Evolutionary conservation across 2,797 vertebrate species (phyloP).

Genomic region (Hydrocynus forskahlii): DNA sequence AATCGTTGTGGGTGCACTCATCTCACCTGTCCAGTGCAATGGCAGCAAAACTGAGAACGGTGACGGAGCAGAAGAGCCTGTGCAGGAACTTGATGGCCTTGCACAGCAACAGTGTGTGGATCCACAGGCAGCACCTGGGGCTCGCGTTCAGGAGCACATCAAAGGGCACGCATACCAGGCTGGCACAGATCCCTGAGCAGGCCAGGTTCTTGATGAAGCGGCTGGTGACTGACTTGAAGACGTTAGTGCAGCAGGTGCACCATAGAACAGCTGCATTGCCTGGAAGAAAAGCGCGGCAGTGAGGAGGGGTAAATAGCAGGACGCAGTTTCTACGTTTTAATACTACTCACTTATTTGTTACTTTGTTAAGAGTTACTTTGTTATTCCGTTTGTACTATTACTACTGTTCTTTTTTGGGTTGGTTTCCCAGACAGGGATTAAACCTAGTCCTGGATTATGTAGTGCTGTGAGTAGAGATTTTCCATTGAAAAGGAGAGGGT

Average conservation of each 20-base stretch:
- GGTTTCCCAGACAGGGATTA: too few relatives aligned
- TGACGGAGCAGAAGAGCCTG: slow-evolving; percentile 96
- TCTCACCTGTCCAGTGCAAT: slow-evolving; percentile 96
- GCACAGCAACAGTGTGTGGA: slow-evolving; percentile 89
- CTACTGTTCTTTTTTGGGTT: too few relatives aligned
- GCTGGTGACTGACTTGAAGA: slow-evolving; percentile 95
- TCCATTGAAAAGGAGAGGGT: too few relatives aligned
- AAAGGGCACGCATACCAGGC: slow-evolving; percentile 93
- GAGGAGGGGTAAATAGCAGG: not conserved
- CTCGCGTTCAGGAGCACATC: slow-evolving; percentile 90
- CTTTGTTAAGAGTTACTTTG: too few relatives aligned
- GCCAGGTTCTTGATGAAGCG: slow-evolving; percentile 96
- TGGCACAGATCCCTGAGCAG: slow-evolving; percentile 92
- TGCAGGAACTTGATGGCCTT: slow-evolving; percentile 94
- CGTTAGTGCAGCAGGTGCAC: slow-evolving; percentile 92
- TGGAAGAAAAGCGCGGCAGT: slow-evolving; percentile 60
- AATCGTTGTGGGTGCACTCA: not conserved
- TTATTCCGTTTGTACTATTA: too few relatives aligned
- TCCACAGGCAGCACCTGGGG: slow-evolving; percentile 95
- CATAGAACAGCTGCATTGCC: slow-evolving; percentile 92
- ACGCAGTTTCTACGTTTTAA: not conserved
- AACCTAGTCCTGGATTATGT: too few relatives aligned
- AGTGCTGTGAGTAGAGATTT: too few relatives aligned
- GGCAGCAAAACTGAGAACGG: slow-evolving; percentile 92
- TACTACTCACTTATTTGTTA: too few relatives aligned